phyloP scores from a whole-genome alignment of 2,113 vertebrate species.

The Malurus alboscapulatus region DNA sequence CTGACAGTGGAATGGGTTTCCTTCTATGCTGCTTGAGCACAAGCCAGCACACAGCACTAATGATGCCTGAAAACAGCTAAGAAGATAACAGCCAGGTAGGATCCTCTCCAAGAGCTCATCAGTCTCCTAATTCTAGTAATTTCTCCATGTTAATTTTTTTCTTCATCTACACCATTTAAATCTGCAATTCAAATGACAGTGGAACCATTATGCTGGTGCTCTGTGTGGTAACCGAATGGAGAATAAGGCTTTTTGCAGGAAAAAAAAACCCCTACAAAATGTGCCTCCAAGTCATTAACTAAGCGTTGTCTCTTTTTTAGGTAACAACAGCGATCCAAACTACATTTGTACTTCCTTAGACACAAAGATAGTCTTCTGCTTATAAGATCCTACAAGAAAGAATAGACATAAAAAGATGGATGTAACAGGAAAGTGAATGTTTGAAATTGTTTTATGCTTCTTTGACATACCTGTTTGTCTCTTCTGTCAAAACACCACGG shows the following conservation, averaged over 20 bases:
- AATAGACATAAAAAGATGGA: background rate
- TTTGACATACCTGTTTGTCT: background rate
- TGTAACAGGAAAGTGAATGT: background rate
- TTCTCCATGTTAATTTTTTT: background rate
- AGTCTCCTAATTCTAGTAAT: background rate
- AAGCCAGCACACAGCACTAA: background rate
- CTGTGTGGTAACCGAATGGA: background rate
- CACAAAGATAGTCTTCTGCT: background rate
- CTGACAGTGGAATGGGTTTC: background rate
- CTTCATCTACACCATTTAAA: background rate
- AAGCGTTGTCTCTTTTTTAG: background rate
- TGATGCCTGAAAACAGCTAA: background rate
- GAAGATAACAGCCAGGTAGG: background rate
- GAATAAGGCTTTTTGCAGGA: background rate
- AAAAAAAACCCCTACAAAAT: background rate
- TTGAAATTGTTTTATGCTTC: background rate
- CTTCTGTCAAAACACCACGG: background rate
- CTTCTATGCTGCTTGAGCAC: background rate
- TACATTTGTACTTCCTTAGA: no score
- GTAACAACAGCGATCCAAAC: background rate
- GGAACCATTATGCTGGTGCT: background rate
- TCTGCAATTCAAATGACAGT: background rate
- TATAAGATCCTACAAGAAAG: background rate
- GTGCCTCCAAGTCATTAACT: background rate
- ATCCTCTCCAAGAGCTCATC: background rate